Percentiles rank a stretch among this genome's conserved stretches.
Conservation (phyloP, 2,888 invertebrate species). For the Beris chalybata region DNA sequence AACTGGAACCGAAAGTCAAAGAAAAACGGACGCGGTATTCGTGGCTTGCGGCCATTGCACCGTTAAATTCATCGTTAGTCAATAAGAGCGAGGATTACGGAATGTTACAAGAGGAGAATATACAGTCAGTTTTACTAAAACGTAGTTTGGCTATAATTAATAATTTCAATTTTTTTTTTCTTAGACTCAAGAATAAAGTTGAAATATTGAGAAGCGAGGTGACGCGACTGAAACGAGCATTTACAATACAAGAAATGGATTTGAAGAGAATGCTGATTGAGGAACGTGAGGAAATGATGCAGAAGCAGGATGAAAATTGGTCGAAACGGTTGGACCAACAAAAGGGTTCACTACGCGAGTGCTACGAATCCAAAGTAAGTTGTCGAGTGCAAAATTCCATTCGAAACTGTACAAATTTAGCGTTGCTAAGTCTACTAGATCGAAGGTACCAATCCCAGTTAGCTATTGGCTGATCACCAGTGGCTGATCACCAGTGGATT, state of each 20-base stretch:
- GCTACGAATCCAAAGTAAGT: conserved; percentile 15
- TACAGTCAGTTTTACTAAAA: not conserved
- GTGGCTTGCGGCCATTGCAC: conserved; percentile 40
- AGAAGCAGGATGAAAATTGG: conserved; percentile 14
- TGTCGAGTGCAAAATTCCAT: too few relatives aligned
- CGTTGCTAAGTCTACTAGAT: too few relatives aligned
- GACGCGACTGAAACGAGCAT: not conserved
- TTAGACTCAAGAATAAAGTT: conserved; percentile 5
- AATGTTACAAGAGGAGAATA: conserved; percentile 4
- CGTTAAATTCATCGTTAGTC: not conserved
- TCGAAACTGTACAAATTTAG: too few relatives aligned
- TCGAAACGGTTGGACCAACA: conserved; percentile 1
- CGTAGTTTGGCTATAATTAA: not conserved
- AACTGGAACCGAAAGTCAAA: conserved; percentile 42
- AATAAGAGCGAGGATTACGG: not conserved
- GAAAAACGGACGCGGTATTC: conserved; percentile 37
- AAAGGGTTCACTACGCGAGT: not conserved
- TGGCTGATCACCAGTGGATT: too few relatives aligned
- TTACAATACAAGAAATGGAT: not conserved
- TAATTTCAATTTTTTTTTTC: conserved; percentile 1
- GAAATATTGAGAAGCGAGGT: conserved; percentile 13
- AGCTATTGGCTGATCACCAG: too few relatives aligned
- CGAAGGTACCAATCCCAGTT: too few relatives aligned
- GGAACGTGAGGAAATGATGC: conserved; percentile 21
- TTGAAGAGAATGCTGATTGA: conserved; percentile 6